These are phyloP conservation scores for Trachelipus rathkii DNA, from an alignment of 1,140 invertebrate genomes.

Conservation along the genomic window DNA sequence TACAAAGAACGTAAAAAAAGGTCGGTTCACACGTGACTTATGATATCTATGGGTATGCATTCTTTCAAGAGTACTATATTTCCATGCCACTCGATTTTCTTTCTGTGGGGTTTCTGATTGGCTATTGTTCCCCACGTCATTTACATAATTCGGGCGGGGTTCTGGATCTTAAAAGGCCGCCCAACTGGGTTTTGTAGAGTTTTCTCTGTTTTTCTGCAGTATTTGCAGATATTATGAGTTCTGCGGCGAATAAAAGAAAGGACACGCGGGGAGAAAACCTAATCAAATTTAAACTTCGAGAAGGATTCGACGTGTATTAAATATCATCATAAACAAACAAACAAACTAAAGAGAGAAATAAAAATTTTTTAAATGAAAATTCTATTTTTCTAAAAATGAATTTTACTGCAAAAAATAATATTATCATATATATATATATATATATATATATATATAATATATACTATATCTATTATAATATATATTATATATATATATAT, in stretches of 20 bases:
- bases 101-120: conserved; percentile 44
- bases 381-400: too few species aligned
- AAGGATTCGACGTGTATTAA: neutral
- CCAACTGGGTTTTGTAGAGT: neutral
- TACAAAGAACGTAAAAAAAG: too few species aligned
- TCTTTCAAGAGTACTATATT: conserved; percentile 40
- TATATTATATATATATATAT: too few species aligned
- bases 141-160: conserved; percentile 44
- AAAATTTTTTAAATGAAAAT: too few species aligned
- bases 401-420: too few species aligned
- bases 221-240: conserved; percentile 4
- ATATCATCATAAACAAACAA: too few species aligned
- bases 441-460: too few species aligned
- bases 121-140: conserved; percentile 42
- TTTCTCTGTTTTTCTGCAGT: conserved; percentile 7
- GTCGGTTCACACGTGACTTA: conserved; percentile 37
- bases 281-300: neutral
- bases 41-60: conserved; percentile 36
- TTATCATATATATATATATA: too few species aligned
- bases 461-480: too few species aligned
- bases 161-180: neutral
- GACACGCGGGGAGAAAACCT: neutral
- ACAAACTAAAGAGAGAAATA: too few species aligned
- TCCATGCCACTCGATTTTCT: conserved; percentile 31
- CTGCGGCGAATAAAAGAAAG: conserved; percentile 7